Conservation (phyloP, 2,888 invertebrate species). For the Polydrusus pterygomalis region DNA sequence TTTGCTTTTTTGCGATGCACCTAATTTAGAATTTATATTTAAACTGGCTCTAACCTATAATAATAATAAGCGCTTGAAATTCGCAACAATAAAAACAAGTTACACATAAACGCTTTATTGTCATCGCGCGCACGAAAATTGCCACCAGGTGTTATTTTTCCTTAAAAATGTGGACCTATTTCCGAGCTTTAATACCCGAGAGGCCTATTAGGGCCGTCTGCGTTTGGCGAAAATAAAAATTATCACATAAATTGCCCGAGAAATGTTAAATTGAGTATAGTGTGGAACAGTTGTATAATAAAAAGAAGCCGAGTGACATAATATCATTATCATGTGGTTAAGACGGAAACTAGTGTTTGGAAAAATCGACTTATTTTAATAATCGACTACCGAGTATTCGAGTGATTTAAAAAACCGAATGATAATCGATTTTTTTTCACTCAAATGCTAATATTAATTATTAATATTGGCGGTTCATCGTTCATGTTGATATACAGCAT, state of each 20-base stretch:
- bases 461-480: too few species aligned
- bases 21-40: too few species aligned
- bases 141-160: conserved; percentile 4
- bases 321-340: too few species aligned
- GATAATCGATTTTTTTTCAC: too few species aligned
- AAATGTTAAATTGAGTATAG: conserved; percentile 10
- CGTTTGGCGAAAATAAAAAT: conserved; percentile 25
- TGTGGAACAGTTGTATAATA: conserved; percentile 1
- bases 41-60: too few species aligned
- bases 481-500: too few species aligned
- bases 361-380: too few species aligned
- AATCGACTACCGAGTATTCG: too few species aligned
- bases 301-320: not conserved
- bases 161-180: not conserved
- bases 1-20: too few species aligned
- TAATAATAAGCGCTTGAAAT: not conserved
- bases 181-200: conserved; percentile 6
- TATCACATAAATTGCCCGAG: conserved; percentile 15
- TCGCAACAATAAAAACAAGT: not conserved
- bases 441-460: too few species aligned
- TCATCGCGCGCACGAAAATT: not conserved
- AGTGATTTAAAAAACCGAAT: too few species aligned
- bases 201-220: conserved; percentile 7
- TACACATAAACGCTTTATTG: not conserved
- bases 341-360: too few species aligned